Evolutionary conservation across 2,113 vertebrate genomes (phyloP), one percentile per base, ranked within the genome.

Genomic region (Steatornis caripensis): DNA sequence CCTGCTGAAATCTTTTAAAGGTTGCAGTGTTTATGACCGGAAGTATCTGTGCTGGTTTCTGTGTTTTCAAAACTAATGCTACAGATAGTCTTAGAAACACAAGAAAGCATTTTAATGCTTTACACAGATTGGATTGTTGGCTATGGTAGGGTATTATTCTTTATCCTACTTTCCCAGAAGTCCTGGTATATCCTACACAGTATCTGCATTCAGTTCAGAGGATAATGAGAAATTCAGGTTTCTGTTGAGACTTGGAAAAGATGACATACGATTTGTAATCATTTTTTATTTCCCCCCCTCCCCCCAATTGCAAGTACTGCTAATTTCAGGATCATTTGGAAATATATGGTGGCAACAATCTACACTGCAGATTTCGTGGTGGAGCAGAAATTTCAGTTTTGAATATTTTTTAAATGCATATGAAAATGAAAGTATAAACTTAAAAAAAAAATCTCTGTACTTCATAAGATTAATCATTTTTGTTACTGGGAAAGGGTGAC

Each of bases 251-350:
- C 17, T 12, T 61, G 6, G 18, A 85, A 60, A 7, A 76, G 9
- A 26, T 80, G 0, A 75, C 79, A 65, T 69, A 65, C 4, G 3
- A n/a, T 15, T 57, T 11, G 16, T 4, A 39, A 39, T 12, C 0
- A 24, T 4, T 18, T n/a, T 15, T 49, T 12, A 57, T 55, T 76
- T n/a, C 20, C 18, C 4, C 23, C 49, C 10, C 48, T 76, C 30
- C 20, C 18, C 4, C 23, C 49, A 8, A 20, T 39, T 51, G 2
- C 0, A 0, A 60, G 1, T 34, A 13, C 22, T 72, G 5, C 22
- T 78, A 43, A n/a, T 84, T 51, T 71, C 43, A 58, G 23, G 15
- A 83, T 64, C 6, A 45, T 81, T 74, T 74, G n/a, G 36, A 79
- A 90, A 61, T 53, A 60, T 3, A 7, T 41, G 2, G 3, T 77